These are phyloP conservation scores for Agrotis segetum DNA, from an alignment of 2,888 invertebrate genomes.

Conservation along the genomic window DNA sequence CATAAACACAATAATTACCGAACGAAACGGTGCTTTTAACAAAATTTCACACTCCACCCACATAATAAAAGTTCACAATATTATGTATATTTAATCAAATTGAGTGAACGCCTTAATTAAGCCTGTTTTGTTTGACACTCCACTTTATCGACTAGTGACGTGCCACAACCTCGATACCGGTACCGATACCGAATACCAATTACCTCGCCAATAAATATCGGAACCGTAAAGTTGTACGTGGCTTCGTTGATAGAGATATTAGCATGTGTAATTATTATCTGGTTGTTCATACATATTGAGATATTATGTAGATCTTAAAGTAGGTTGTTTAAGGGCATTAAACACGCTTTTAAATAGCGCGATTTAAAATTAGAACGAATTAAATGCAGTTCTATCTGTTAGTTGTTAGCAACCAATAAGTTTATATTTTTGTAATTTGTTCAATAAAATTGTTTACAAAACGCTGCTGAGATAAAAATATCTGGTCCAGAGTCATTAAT, in stretches of 20 bases:
- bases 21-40: slow-evolving; percentile 40
- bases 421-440: not conserved
- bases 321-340: slow-evolving; percentile 28
- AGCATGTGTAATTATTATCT: slow-evolving; percentile 64
- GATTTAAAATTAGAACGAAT: not conserved
- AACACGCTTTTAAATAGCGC: slow-evolving; percentile 23
- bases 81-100: slow-evolving; percentile 54
- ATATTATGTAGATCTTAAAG: slow-evolving; percentile 46
- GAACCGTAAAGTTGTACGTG: slow-evolving; percentile 56
- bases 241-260: slow-evolving; percentile 61
- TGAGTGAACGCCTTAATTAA: slow-evolving; percentile 64
- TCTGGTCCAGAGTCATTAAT: not conserved
- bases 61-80: slow-evolving; percentile 33
- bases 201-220: slow-evolving; percentile 48
- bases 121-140: slow-evolving; percentile 57
- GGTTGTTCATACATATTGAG: slow-evolving; percentile 50
- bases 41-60: slow-evolving; percentile 46
- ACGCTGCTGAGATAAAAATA: not conserved
- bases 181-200: slow-evolving; percentile 56
- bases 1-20: slow-evolving; percentile 47
- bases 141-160: slow-evolving; percentile 63
- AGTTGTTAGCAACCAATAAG: not conserved
- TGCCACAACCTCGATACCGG: slow-evolving; percentile 49
- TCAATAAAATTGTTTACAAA: not conserved
- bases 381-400: slow-evolving; percentile 9